phyloP scores from a whole-genome alignment of 2,888 invertebrate genomes.

The Athalia rosae region DNA sequence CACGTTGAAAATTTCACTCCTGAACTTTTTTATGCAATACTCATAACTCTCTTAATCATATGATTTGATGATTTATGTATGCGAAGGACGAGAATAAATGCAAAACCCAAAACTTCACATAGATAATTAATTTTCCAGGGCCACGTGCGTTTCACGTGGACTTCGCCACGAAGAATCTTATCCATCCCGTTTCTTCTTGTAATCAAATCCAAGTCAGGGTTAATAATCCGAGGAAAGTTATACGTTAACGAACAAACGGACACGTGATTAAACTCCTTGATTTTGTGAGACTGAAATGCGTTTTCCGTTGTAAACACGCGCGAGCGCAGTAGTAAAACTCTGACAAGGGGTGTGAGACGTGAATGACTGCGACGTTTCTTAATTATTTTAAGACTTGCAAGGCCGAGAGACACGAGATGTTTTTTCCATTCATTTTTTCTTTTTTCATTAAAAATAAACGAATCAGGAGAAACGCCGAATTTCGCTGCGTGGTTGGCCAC shows the following conservation, averaged over 20 bases:
- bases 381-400: constrained; percentile 51
- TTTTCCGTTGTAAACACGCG: neutral
- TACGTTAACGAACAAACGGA: too few relatives aligned
- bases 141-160: neutral
- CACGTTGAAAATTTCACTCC: neutral
- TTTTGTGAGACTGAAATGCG: neutral
- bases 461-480: neutral
- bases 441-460: neutral
- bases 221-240: too few relatives aligned
- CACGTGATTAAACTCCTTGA: too few relatives aligned
- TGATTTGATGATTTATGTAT: too few relatives aligned
- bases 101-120: neutral
- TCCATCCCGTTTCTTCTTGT: too few relatives aligned
- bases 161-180: too few relatives aligned
- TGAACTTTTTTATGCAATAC: too few relatives aligned
- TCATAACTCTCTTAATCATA: too few relatives aligned
- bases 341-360: constrained; percentile 10
- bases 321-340: neutral
- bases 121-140: neutral
- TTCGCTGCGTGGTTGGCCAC: neutral
- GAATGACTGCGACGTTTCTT: constrained; percentile 46
- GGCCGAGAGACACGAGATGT: constrained; percentile 4
- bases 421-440: constrained; percentile 16
- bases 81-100: too few relatives aligned
- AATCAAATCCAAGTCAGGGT: too few relatives aligned